Conservation (phyloP, 2,797 vertebrate genomes). For the Gambusia yucatana region DNA sequence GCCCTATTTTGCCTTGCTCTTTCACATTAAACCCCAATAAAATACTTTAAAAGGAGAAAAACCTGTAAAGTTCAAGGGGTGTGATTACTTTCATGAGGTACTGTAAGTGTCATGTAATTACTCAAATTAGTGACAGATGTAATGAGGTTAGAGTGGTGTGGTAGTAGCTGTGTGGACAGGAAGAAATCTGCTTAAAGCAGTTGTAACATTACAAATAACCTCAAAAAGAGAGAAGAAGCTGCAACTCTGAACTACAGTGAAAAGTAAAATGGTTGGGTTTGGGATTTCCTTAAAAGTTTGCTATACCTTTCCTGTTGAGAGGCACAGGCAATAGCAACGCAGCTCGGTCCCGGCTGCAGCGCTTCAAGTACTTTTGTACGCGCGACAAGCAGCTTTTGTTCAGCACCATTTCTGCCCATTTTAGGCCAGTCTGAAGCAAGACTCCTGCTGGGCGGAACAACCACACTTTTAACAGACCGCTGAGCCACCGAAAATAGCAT, state of each 20-base stretch:
- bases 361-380: conserved; percentile 83
- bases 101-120: conserved; percentile 59
- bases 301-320: conserved; percentile 84
- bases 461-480: conserved; percentile 84
- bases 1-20: not conserved
- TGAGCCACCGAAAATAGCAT: conserved; percentile 81
- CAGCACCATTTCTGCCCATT: conserved; percentile 84
- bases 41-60: not conserved
- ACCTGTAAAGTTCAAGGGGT: not conserved
- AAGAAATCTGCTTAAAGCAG: conserved; percentile 50
- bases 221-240: conserved; percentile 21
- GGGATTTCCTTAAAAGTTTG: conserved; percentile 78
- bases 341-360: conserved; percentile 80
- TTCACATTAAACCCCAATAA: conserved; percentile 1
- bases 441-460: conserved; percentile 85
- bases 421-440: conserved; percentile 84
- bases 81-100: not conserved
- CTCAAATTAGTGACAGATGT: conserved; percentile 51
- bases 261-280: conserved; percentile 57
- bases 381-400: conserved; percentile 84
- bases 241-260: conserved; percentile 48
- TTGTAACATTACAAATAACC: conserved; percentile 60
- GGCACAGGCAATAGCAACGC: conserved; percentile 83
- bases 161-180: conserved; percentile 50
- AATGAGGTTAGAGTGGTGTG: conserved; percentile 60